Evolutionary conservation across 2,797 vertebrate species (phyloP), one percentile per base, ranked within the genome.

Genomic region (Bovichtus variegatus): DNA sequence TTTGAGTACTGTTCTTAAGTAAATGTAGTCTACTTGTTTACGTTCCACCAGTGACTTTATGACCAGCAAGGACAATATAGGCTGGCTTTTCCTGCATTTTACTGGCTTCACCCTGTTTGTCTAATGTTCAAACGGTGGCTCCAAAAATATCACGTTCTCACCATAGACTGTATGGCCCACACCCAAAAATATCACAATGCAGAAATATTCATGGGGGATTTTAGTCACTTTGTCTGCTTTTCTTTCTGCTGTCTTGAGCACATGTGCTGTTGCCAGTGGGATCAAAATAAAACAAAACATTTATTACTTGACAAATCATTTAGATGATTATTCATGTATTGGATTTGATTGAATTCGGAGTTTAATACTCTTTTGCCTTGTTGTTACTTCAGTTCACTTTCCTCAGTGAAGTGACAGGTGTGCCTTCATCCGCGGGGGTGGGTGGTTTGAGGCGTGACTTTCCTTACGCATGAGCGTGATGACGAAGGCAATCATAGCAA

Each of bases 401-500:
- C 4, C 13, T 6, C 7, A 34, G 25, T 49, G 1, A 25, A 7
- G 5, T 47, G 19, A 23, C 15, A 29, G 7, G 23, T 61, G 51
- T 29, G 62, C n/a, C n/a, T 40, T 36, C 43, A 2, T 19, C 55
- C 18, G n/a, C 11, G 13, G 7, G 21, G 1, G 29, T 19, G 43
- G 43, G 25, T 2, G 40, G 18, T 38, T 16, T 16, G 9, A 23
- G 54, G 72, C 55, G 47, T 31, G 59, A 25, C 23, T 29, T 31
- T 44, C 16, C 16, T 55, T 29, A 86, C 77, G 88, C 69, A 62
- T 6, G 15, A 46, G 29, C 91, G 90, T 83, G 67, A 87, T 91
- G 88, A 91, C 91, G 92, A 19, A 55, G 9, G 11, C 81, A 67
- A 27, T 71, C 95, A 71, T 95, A 95, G 94, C 95, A 96, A 95